Evolutionary conservation across 92 coral and sea anemone genomes (phyloP), one percentile per base, ranked within the genome.

Genomic region (Parazoanthus darwini): DNA sequence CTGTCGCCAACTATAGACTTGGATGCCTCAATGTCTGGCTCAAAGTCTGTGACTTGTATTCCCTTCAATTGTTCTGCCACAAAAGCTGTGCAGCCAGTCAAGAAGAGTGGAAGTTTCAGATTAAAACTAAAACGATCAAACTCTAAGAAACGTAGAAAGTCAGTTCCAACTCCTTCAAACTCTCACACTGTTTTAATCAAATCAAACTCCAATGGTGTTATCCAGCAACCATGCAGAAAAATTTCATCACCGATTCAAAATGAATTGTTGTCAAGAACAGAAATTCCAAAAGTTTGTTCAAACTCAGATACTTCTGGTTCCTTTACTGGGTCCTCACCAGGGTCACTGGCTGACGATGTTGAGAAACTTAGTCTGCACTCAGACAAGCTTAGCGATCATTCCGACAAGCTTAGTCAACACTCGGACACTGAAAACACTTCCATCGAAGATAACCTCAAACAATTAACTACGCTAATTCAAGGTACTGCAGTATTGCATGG

Each of bases 101-200:
- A 92, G 86, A 91, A 91, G 91, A 95, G 92, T 84, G 94, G 96
- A 87, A 86, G 96, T 91, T 92, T 95, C 89, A 92, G 93, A 87
- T 77, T 93, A 90, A 91, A 81, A 90, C 88, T 95, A 79, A 95
- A 92, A 94, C 91, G 98, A 48, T 87, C 88, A 66, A 48, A 89
- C 87, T 93, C 98, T 76, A 95, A 95, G 96, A 95, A 95, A 89
- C 98, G 96, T 92, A 93, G 98, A 88, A 95, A 95, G 87, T 95
- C 98, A 6, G 94, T 95, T 87, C 98, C 98, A 13, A 87, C 93
- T 58, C 86, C 89, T 50, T 63, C 90, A 58, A 93, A 91, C 90
- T 92, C 94, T 83, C 82, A 77, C 70, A 86, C 88, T 63, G 91
- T 89, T 78, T 36, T 88, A 70, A 72, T 92, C 37, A 91, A 91